phyloP scores from a whole-genome alignment of 1,140 invertebrate genomes.

The Ptiloglossa arizonensis region DNA sequence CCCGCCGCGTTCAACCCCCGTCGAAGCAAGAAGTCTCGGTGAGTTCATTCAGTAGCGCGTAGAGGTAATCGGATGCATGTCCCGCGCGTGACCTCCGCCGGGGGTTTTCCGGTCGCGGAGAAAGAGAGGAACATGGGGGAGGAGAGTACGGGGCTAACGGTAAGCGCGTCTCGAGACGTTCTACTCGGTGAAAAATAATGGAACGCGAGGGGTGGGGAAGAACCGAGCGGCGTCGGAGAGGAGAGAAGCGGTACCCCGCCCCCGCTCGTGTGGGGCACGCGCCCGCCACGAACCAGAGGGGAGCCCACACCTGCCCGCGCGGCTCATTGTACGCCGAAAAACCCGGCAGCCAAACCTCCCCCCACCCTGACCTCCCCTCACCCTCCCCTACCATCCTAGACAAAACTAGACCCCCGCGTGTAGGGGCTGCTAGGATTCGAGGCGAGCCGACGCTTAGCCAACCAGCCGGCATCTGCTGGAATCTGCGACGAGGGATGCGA shows the following conservation, averaged over 20 bases:
- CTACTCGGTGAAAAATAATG: constrained; percentile 54
- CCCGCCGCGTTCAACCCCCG: constrained; percentile 20
- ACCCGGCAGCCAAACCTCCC: constrained; percentile 59
- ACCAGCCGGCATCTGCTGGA: constrained; percentile 78
- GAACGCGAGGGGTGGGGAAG: constrained; percentile 14
- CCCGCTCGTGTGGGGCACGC: constrained; percentile 82
- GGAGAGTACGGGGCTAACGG: constrained; percentile 22
- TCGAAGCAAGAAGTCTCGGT: constrained; percentile 58
- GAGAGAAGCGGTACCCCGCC: constrained; percentile 71
- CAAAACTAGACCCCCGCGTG: constrained; percentile 72
- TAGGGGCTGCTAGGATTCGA: constrained; percentile 52
- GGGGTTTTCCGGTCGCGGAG: constrained; percentile 59
- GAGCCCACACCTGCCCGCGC: constrained; percentile 78
- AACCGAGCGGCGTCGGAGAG: constrained; percentile 8
- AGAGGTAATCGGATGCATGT: constrained; percentile 51
- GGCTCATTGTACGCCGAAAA: constrained; percentile 69
- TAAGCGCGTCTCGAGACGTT: constrained; percentile 51
- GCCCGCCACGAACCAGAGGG: constrained; percentile 69
- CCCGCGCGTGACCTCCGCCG: constrained; percentile 48
- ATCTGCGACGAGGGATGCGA: constrained; percentile 78
- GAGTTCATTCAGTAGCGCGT: constrained; percentile 39
- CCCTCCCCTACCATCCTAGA: constrained; percentile 61
- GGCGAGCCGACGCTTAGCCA: constrained; percentile 21
- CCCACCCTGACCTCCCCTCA: constrained; percentile 43
- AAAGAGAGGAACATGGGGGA: constrained; percentile 13